A percentile compares a stretch with the other conserved stretches of the same genome.
phyloP scores from a whole-genome alignment of 1,140 invertebrate species.

The Thrips palmi region DNA sequence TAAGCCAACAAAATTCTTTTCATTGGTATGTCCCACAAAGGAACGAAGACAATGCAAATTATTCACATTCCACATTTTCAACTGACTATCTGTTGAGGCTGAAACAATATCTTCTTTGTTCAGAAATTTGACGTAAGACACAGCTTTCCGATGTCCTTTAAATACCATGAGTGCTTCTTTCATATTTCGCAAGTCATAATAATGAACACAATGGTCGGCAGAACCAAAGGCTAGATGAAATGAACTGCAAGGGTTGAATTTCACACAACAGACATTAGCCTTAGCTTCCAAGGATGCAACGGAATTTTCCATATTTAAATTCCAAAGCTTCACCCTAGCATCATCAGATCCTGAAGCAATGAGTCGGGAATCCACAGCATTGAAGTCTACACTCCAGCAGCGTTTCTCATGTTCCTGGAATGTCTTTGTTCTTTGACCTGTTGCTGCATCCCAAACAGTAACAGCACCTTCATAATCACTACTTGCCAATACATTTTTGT shows the following conservation, averaged over 20 bases:
- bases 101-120: slow-evolving; percentile 81
- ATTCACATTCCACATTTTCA: slow-evolving; percentile 86
- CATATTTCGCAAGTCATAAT: slow-evolving; percentile 82
- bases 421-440: slow-evolving; percentile 48
- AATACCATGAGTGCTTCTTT: slow-evolving; percentile 68
- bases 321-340: slow-evolving; percentile 86
- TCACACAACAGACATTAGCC: slow-evolving; percentile 92
- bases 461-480: slow-evolving; percentile 92
- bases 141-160: slow-evolving; percentile 84
- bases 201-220: slow-evolving; percentile 92
- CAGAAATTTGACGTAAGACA: slow-evolving; percentile 91
- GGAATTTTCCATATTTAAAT: slow-evolving; percentile 70
- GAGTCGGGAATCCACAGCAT: slow-evolving; percentile 73
- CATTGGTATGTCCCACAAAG: slow-evolving; percentile 86
- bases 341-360: slow-evolving; percentile 92
- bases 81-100: slow-evolving; percentile 84
- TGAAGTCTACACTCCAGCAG: slow-evolving; percentile 95
- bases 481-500: slow-evolving; percentile 77
- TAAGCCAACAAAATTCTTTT: slow-evolving; percentile 95
- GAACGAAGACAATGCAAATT: slow-evolving; percentile 64
- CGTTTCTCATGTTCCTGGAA: slow-evolving; percentile 88
- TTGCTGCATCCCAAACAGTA: slow-evolving; percentile 80
- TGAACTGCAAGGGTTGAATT: slow-evolving; percentile 81
- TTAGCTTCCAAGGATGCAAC: slow-evolving; percentile 75
- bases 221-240: slow-evolving; percentile 84